Percentiles rank a stretch among this genome's conserved stretches.
Evolutionary conservation across 1,140 invertebrate species (phyloP).

Genomic region (Daktulosphaira vitifoliae): DNA sequence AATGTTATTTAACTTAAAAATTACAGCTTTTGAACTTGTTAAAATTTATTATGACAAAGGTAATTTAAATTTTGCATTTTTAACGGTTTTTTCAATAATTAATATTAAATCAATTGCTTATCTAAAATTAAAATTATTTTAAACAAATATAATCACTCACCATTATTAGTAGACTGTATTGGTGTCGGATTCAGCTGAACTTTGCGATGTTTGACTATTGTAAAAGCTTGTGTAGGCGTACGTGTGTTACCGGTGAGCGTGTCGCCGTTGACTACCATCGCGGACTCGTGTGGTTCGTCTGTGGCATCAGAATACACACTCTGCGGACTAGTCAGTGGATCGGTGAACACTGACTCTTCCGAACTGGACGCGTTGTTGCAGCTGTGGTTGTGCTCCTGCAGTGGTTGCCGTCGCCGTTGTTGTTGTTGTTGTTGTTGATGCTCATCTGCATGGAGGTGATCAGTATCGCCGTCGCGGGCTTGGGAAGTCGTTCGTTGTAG

Average conservation of each 20-base stretch:
- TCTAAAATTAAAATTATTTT: no score
- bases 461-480: slow-evolving; percentile 7
- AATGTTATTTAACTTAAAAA: no score
- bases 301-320: slow-evolving; percentile 30
- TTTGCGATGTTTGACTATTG: slow-evolving; percentile 36
- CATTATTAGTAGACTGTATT: slow-evolving; percentile 10
- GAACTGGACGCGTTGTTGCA: slow-evolving; percentile 32
- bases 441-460: slow-evolving; percentile 26
- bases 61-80: no score
- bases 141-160: not conserved
- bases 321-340: slow-evolving; percentile 35
- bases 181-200: slow-evolving; percentile 36
- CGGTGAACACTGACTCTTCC: slow-evolving; percentile 35
- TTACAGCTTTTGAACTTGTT: no score
- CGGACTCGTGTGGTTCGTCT: slow-evolving; percentile 21
- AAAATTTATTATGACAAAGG: no score
- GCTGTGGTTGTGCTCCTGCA: not conserved
- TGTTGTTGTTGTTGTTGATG: not conserved
- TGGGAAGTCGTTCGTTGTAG: not conserved
- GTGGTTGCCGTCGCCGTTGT: not conserved
- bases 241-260: slow-evolving; percentile 8
- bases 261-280: slow-evolving; percentile 12
- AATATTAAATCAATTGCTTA: no score
- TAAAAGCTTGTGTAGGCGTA: slow-evolving; percentile 31
- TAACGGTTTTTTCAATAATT: no score